phyloP scores from a whole-genome alignment of 2,888 invertebrate genomes.

The Eurytoma californica region DNA sequence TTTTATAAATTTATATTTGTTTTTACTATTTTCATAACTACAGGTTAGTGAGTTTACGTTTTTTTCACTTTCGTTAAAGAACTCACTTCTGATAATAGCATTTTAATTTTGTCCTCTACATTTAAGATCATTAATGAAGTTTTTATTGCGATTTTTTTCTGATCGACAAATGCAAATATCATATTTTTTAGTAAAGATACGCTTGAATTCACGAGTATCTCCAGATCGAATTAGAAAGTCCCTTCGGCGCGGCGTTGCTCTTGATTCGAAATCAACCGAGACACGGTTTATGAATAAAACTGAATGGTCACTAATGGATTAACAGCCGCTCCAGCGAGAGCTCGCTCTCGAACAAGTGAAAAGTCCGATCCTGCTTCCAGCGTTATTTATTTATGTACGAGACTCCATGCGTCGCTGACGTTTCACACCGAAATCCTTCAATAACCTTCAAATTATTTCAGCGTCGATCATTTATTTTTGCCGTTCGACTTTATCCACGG shows the following conservation, averaged over 20 bases:
- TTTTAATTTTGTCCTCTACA: no score
- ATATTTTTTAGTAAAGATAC: no score
- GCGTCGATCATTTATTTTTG: not conserved
- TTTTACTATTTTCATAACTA: no score
- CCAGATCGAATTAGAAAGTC: slow-evolving; percentile 43
- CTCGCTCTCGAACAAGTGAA: not conserved
- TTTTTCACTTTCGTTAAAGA: no score
- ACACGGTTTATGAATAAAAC: slow-evolving; percentile 8
- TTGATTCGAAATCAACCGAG: slow-evolving; percentile 24
- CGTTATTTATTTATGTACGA: not conserved
- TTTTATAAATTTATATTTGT: no score
- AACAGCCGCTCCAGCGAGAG: not conserved
- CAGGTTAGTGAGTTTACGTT: no score
- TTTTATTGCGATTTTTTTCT: no score
- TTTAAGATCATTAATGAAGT: no score
- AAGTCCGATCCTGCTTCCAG: not conserved
- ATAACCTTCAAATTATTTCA: not conserved
- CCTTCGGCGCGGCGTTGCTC: slow-evolving; percentile 11
- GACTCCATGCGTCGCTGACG: not conserved
- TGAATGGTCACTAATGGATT: slow-evolving; percentile 25
- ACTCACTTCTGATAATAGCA: no score
- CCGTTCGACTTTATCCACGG: no score
- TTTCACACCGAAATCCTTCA: not conserved
- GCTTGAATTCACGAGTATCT: not conserved
- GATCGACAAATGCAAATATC: no score